These are phyloP conservation scores for Cardinalis cardinalis DNA, from an alignment of 2,113 vertebrate genomes.

Conservation along the genomic window DNA sequence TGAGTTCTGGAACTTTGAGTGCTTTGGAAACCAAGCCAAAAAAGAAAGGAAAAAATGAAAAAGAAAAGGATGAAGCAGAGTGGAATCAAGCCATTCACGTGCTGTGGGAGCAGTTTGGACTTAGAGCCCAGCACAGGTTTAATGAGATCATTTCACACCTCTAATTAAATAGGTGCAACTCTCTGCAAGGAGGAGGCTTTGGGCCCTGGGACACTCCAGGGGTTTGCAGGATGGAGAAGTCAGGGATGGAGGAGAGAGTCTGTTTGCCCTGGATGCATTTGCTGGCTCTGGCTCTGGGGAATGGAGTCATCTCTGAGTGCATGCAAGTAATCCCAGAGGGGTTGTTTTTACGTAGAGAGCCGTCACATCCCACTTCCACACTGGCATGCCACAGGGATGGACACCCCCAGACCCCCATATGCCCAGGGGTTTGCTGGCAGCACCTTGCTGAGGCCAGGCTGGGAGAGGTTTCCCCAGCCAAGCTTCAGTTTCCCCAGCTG, in stretches of 20 bases:
- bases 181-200: background rate
- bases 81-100: background rate
- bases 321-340: background rate
- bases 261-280: rapidly evolving
- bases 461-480: rapidly evolving
- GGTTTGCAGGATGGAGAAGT: background rate
- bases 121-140: background rate
- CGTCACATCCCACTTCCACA: background rate
- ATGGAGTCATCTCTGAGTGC: rapidly evolving
- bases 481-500: background rate
- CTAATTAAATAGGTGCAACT: slow-evolving; percentile 16
- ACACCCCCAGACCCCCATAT: background rate
- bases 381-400: background rate
- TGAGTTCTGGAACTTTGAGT: background rate
- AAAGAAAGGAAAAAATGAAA: background rate
- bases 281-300: background rate
- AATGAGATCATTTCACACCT: slow-evolving; percentile 44
- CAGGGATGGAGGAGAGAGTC: background rate
- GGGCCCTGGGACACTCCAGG: background rate
- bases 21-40: background rate
- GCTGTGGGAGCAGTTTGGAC: background rate
- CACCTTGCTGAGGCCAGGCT: background rate
- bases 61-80: background rate
- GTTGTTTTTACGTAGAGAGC: background rate
- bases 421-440: background rate